phyloP scores from a whole-genome alignment of 2,888 invertebrate genomes.

The Tuta absoluta region DNA sequence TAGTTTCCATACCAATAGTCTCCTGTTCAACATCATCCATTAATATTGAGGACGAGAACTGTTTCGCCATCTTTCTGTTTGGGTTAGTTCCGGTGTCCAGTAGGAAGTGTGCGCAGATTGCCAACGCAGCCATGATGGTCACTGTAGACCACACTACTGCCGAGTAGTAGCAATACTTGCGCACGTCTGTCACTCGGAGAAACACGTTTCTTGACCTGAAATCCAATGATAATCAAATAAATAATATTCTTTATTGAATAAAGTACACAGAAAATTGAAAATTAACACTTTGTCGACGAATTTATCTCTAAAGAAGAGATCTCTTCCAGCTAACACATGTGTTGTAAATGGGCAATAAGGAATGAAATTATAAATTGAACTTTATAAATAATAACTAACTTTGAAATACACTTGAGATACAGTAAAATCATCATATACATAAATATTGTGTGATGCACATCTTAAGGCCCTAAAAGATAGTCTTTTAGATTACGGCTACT shows the following conservation, averaged over 20 bases:
- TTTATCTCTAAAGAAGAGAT: no score
- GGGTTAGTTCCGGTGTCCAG: conserved; percentile 83
- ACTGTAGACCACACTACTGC: conserved; percentile 90
- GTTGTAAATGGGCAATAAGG: no score
- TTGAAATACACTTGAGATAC: no score
- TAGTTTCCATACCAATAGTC: conserved; percentile 83
- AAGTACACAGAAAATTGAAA: no score
- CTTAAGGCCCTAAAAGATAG: no score
- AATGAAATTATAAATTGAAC: no score
- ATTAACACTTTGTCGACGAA: no score
- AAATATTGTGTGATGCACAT: no score
- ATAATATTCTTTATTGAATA: neutral
- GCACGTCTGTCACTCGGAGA: conserved; percentile 90
- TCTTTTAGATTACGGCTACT: no score
- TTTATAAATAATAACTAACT: no score
- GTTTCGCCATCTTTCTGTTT: conserved; percentile 70
- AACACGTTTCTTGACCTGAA: conserved; percentile 91
- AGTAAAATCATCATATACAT: no score
- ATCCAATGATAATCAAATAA: conserved; percentile 31
- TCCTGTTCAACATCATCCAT: conserved; percentile 84
- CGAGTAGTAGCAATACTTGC: conserved; percentile 93
- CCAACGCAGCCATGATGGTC: conserved; percentile 85
- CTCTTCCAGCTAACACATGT: no score
- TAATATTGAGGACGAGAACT: conserved; percentile 70
- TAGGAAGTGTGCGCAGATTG: conserved; percentile 90